Evolutionary conservation across 2,797 vertebrate species (phyloP), one percentile per base, ranked within the genome.

Genomic region (Anguilla marmorata): DNA sequence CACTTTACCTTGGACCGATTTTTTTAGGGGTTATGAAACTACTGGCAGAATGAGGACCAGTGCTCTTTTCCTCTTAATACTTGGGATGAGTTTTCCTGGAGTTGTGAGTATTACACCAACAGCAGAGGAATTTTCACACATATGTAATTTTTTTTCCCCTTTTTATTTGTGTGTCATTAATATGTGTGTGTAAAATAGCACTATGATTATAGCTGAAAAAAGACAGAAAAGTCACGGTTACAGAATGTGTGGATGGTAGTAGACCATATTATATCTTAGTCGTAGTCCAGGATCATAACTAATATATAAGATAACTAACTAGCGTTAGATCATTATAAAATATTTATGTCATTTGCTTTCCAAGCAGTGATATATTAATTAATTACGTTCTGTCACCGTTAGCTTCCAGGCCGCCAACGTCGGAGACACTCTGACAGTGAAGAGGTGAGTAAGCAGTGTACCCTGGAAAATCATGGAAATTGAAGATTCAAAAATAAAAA

Each of bases 71-170:
- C 37, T 88, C n/a, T 9, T 88, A 24, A 76, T 84, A 11, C 63
- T 88, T 76, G 69, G 82, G 45, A 48, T 88, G 48, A 56, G 21
- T 41, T 85, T 85, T 56, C 87, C 87, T 74, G 82, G 48, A 85
- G 50, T 50, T 41, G 87, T 88, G 30, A 88, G 87, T 88, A 88
- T 74, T 56, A 45, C 9, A 11, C 2, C 21, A 30, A 48, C 5
- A 37, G 24, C 16, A 82, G 6, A 24, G 1, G 16, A 33, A 27
- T 76, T 24, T 82, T 48, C 21, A 72, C 16, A 7, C 7, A 45
- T 82, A 8, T 0, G 4, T 7, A 21, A 24, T 21, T 80, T 24
- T 80, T 80, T 48, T 3, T 3, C 12, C 2, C n/a, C 19, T 79
- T 79, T 79, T 19, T 45, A 63, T n/a, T 4, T 63, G 60, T 19